Conservation (phyloP, 1,140 invertebrate genomes). For the Microplitis demolitor region DNA sequence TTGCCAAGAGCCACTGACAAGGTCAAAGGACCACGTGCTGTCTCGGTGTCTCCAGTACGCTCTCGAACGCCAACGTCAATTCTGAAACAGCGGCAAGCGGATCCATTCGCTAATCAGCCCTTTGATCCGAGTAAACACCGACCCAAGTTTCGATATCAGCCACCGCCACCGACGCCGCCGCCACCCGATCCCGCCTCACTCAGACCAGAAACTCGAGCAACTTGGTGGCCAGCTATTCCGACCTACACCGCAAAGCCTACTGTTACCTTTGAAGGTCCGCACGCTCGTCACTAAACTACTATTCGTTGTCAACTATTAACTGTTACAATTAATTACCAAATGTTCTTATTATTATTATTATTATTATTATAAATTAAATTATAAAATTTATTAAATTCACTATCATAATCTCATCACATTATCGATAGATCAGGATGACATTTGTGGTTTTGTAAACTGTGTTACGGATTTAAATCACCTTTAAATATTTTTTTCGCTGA, state of each 20-base stretch:
- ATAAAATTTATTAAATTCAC: not conserved
- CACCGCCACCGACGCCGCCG: conserved; percentile 56
- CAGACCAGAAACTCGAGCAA: conserved; percentile 40
- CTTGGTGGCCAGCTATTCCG: conserved; percentile 60
- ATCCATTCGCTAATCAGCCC: conserved; percentile 70
- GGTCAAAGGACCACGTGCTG: conserved; percentile 27
- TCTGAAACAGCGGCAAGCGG: conserved; percentile 64
- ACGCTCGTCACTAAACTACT: conserved; percentile 4
- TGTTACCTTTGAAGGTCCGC: conserved; percentile 79
- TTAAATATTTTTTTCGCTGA: not conserved
- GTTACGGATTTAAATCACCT: not conserved
- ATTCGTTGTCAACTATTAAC: too few species aligned
- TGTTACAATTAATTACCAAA: too few species aligned
- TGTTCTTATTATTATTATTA: not conserved
- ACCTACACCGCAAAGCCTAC: conserved; percentile 67
- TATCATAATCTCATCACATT: not conserved
- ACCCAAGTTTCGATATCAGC: conserved; percentile 78
- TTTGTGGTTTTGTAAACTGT: not conserved
- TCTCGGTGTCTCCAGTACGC: conserved; percentile 37
- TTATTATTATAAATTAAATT: not conserved
- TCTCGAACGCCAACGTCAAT: conserved; percentile 63
- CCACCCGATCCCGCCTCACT: conserved; percentile 39
- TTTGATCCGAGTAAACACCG: conserved; percentile 77
- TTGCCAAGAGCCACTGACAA: conserved; percentile 20
- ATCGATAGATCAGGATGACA: conserved; percentile 3